Conservation (phyloP, 2,888 invertebrate genomes). For the Chrysomela aeneicollis region DNA sequence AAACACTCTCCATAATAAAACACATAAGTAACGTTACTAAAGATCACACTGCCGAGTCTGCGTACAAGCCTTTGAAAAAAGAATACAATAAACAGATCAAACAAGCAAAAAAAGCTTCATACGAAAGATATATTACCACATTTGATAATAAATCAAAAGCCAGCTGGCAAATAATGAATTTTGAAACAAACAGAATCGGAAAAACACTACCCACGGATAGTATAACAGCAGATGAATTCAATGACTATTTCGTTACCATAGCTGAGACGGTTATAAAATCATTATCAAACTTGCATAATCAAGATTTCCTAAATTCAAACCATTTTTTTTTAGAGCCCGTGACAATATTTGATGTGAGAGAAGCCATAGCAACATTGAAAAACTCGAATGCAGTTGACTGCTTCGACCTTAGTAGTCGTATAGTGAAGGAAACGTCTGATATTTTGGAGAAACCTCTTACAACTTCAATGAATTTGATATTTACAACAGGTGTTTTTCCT, state of each 20-base stretch:
- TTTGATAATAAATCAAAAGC: not conserved
- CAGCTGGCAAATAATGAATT: not conserved
- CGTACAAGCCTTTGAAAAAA: slow-evolving; percentile 2
- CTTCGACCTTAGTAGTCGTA: not conserved
- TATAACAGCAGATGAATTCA: not conserved
- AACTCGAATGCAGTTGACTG: slow-evolving; percentile 4
- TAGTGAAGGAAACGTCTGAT: slow-evolving; percentile 1
- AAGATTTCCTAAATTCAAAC: not conserved
- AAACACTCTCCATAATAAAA: slow-evolving; percentile 10
- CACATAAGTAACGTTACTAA: slow-evolving; percentile 6
- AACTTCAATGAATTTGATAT: not conserved
- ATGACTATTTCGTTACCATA: not conserved
- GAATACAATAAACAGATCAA: slow-evolving; percentile 3
- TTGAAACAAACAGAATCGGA: not conserved
- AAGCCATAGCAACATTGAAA: not conserved
- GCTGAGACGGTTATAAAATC: slow-evolving; percentile 1
- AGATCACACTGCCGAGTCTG: slow-evolving; percentile 12
- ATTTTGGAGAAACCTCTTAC: not conserved
- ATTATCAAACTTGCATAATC: not conserved
- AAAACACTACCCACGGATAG: not conserved
- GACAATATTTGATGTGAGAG: not conserved
- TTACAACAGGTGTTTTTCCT: not conserved
- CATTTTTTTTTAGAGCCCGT: not conserved
- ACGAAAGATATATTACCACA: not conserved
- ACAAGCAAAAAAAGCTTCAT: not conserved